These are phyloP conservation scores for Cephalopholis sonnerati DNA, from an alignment of 2,113 vertebrate species.

Conservation along the genomic window DNA sequence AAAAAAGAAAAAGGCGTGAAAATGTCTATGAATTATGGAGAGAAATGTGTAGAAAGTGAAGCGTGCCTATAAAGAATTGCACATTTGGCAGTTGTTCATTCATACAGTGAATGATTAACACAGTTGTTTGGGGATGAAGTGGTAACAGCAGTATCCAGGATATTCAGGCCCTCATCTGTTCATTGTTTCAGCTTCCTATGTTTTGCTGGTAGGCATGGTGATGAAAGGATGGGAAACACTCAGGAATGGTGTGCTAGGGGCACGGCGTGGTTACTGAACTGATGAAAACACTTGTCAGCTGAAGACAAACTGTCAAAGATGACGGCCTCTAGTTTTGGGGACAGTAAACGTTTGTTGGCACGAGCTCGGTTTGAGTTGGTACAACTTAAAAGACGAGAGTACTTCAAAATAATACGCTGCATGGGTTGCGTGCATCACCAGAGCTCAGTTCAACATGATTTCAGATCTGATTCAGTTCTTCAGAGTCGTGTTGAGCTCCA, in stretches of 20 bases:
- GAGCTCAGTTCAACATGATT: background rate
- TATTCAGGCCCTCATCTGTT: constrained; percentile 69
- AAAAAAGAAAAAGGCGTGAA: background rate
- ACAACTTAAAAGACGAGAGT: background rate
- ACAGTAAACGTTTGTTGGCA: background rate
- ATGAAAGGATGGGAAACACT: constrained; percentile 70
- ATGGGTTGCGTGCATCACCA: background rate
- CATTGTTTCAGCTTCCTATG: constrained; percentile 78
- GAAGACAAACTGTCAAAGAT: constrained; percentile 19
- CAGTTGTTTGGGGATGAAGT: constrained; percentile 38
- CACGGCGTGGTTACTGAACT: constrained; percentile 36
- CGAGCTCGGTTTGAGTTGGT: background rate
- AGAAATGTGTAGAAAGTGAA: background rate
- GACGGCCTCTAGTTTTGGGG: constrained; percentile 1
- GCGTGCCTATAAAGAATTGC: background rate
- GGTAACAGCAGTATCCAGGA: constrained; percentile 72
- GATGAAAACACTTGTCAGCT: constrained; percentile 44
- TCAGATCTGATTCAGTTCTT: background rate
- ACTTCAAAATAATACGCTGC: background rate
- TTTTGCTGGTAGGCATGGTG: constrained; percentile 73
- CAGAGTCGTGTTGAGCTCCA: background rate
- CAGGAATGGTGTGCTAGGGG: constrained; percentile 35
- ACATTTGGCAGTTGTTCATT: background rate
- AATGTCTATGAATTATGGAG: background rate
- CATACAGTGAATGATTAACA: background rate